phyloP scores from a whole-genome alignment of 2,888 invertebrate genomes.

The Nycteola revayana region DNA sequence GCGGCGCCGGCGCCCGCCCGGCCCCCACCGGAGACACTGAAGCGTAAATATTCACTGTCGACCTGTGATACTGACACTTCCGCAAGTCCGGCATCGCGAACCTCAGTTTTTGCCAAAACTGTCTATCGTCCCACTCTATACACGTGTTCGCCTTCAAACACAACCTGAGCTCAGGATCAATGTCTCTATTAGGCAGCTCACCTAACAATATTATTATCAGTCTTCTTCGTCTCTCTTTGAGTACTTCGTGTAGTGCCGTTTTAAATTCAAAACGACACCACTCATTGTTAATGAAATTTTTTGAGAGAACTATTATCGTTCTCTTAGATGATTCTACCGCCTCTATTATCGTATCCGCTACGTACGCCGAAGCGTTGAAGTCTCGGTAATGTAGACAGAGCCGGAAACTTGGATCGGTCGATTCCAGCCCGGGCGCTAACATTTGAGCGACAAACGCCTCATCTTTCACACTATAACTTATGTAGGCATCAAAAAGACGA shows the following conservation, averaged over 20 bases:
- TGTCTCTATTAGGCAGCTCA: conserved; percentile 92
- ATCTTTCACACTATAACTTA: conserved; percentile 96
- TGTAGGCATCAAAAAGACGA: conserved; percentile 96
- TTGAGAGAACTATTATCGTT: conserved; percentile 94
- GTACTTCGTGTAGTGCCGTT: conserved; percentile 94
- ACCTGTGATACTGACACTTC: conserved; percentile 84
- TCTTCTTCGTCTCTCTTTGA: conserved; percentile 92
- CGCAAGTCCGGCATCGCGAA: conserved; percentile 93
- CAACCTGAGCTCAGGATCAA: conserved; percentile 94
- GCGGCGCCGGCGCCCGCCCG: conserved; percentile 83
- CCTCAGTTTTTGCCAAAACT: conserved; percentile 98
- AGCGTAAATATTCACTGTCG: conserved; percentile 88
- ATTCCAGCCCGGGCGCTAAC: conserved; percentile 93
- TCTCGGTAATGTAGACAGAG: conserved; percentile 96
- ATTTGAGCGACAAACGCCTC: conserved; percentile 95
- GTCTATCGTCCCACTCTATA: conserved; percentile 96
- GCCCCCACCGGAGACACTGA: conserved; percentile 82
- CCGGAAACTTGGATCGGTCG: conserved; percentile 90
- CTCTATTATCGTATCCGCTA: conserved; percentile 95
- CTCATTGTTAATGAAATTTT: conserved; percentile 96
- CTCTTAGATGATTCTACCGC: conserved; percentile 95
- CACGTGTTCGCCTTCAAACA: conserved; percentile 95
- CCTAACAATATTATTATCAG: conserved; percentile 95
- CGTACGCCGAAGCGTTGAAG: conserved; percentile 92
- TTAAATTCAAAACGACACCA: conserved; percentile 98